These are phyloP conservation scores for Actinernus sp. DNA, from an alignment of 92 coral and sea anemone species.

Conservation along the genomic window DNA sequence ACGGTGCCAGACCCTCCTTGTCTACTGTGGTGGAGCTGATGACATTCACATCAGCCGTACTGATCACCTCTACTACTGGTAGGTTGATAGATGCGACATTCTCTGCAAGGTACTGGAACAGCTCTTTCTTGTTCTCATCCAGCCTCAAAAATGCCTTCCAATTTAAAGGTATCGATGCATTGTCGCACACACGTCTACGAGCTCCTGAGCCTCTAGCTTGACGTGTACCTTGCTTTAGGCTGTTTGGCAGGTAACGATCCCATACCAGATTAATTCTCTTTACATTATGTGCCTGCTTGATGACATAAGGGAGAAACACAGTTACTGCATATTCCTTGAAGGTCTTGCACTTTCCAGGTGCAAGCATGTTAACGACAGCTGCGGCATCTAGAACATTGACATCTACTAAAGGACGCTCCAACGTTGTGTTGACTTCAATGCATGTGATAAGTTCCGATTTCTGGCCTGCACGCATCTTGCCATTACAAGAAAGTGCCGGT, in stretches of 20 bases:
- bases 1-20: constrained; percentile 16
- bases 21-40: constrained; percentile 15
- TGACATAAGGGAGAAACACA: constrained; percentile 20
- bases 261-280: constrained; percentile 16
- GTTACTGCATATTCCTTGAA: constrained; percentile 22
- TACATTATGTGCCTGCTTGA: constrained; percentile 27
- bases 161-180: constrained; percentile 15
- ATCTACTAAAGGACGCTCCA: constrained; percentile 41
- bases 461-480: constrained; percentile 34
- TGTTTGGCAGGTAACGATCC: constrained; percentile 19
- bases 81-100: constrained; percentile 12
- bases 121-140: constrained; percentile 55
- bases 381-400: constrained; percentile 60
- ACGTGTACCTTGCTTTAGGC: constrained; percentile 28
- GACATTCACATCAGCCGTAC: constrained; percentile 25
- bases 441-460: constrained; percentile 27
- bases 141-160: constrained; percentile 27
- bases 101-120: constrained; percentile 24
- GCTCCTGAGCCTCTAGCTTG: constrained; percentile 45
- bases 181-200: constrained; percentile 36
- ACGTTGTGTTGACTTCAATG: constrained; percentile 6
- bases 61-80: constrained; percentile 20
- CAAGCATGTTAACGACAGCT: constrained; percentile 45
- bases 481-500: constrained; percentile 12
- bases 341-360: constrained; percentile 50